Conservation (phyloP, 2,113 vertebrate genomes). For the Jacana jacana region DNA sequence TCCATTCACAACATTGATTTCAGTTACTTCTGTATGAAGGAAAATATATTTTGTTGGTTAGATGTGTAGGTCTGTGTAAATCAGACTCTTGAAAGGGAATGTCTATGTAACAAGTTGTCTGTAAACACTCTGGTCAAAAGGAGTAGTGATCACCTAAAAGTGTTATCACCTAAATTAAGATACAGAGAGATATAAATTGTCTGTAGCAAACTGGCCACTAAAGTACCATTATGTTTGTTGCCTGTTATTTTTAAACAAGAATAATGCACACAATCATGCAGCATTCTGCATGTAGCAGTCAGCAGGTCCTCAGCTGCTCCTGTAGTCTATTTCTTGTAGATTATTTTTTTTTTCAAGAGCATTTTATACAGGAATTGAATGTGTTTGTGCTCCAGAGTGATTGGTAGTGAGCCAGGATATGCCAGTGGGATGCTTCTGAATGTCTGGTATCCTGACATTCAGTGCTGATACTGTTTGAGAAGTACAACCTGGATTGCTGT, state of each 20-base stretch:
- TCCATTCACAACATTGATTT: background rate
- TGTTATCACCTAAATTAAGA: background rate
- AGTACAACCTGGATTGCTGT: background rate
- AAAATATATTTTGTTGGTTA: background rate
- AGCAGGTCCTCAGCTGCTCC: background rate
- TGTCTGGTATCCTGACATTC: background rate
- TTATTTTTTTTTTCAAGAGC: background rate
- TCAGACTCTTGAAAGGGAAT: background rate
- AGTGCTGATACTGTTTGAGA: background rate
- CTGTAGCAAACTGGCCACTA: conserved; percentile 3
- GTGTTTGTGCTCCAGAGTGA: fast-evolving
- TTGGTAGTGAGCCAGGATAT: background rate
- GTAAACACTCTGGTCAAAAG: background rate
- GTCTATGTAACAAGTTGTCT: background rate
- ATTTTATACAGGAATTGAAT: background rate
- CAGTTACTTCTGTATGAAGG: background rate
- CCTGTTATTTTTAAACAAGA: background rate
- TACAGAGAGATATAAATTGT: background rate
- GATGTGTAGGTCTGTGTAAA: background rate
- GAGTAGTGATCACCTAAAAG: background rate
- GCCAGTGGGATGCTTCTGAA: background rate
- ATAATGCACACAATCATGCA: background rate
- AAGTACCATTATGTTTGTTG: background rate
- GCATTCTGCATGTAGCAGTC: background rate
- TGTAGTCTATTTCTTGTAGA: background rate